phyloP scores from a whole-genome alignment of 1,140 invertebrate species.

The Daktulosphaira vitifoliae region DNA sequence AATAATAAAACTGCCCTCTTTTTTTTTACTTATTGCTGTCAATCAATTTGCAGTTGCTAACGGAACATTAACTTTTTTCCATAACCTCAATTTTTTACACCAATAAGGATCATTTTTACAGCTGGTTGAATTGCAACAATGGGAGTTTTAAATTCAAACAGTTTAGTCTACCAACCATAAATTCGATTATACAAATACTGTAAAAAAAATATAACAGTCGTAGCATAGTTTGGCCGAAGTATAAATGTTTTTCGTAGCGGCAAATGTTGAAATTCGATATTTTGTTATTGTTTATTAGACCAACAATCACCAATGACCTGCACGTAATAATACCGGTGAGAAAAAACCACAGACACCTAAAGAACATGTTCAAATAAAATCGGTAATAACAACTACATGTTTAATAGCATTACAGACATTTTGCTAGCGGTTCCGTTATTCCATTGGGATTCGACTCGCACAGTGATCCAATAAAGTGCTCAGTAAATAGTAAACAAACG shows the following conservation, averaged over 20 bases:
- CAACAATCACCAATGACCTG: neutral
- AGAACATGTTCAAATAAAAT: no score
- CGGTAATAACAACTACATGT: no score
- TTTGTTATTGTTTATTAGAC: neutral
- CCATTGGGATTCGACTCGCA: no score
- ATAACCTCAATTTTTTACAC: neutral
- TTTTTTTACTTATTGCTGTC: neutral
- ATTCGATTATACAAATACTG: neutral
- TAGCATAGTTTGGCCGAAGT: no score
- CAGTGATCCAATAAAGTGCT: no score
- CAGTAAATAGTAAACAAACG: no score
- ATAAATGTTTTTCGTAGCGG: neutral
- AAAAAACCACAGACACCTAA: neutral
- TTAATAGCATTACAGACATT: no score
- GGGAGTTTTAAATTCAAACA: neutral
- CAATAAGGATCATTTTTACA: slow-evolving; percentile 6
- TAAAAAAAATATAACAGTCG: no score
- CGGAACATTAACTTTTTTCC: slow-evolving; percentile 20
- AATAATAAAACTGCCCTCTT: no score
- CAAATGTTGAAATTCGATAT: slow-evolving; percentile 10
- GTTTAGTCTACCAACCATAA: neutral
- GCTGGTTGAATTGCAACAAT: slow-evolving; percentile 3
- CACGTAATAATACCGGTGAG: slow-evolving; percentile 11
- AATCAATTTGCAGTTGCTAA: slow-evolving; percentile 15
- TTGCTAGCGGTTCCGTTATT: no score